Evolutionary conservation across 2,113 vertebrate genomes (phyloP), one percentile per base, ranked within the genome.

Genomic region (Oceanodroma tethys): DNA sequence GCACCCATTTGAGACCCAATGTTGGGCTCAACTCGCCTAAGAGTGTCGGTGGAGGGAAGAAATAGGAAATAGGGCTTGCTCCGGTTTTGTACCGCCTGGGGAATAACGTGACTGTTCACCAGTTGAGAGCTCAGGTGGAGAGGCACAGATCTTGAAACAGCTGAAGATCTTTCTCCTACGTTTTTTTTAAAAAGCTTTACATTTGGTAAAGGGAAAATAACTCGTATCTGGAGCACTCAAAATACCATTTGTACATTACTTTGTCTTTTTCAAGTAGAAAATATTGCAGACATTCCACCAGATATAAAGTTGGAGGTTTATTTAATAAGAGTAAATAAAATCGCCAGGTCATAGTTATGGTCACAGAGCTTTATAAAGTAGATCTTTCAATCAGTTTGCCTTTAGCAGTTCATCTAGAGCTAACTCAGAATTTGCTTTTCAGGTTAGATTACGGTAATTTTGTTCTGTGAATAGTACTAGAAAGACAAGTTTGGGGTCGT

Each of bases 321-420:
- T 94, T 79, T 67, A 71, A 32, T 30, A 84, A 63, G 25, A 65
- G 40, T 67, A 88, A 88, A 66, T 81, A 56, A 85, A 93, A 63
- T 85, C 1, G 0, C 27, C 42, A n/a, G 38, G 48, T 68, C 65
- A 27, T 65, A 16, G 59, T 19, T 81, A 11, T 16, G n/a, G 58
- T 15, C 30, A 40, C 38, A 67, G 45, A 62, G 53, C 50, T 55
- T 85, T 56, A 23, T 52, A 21, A 56, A 79, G 23, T 9, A 22
- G 42, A 55, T 43, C 26, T 70, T 68, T 52, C 36, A 21, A 53
- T 62, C 78, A 43, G 15, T 55, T 74, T 76, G 23, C 56, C 30
- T 60, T 48, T 65, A 91, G 23, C 11, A 52, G 26, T n/a, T 85
- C 38, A 13, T 48, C 52, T 70, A 40, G 36, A 56, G 27, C 65